These are phyloP conservation scores for Synanthedon formicaeformis DNA, from an alignment of 2,888 invertebrate species.

Conservation along the genomic window DNA sequence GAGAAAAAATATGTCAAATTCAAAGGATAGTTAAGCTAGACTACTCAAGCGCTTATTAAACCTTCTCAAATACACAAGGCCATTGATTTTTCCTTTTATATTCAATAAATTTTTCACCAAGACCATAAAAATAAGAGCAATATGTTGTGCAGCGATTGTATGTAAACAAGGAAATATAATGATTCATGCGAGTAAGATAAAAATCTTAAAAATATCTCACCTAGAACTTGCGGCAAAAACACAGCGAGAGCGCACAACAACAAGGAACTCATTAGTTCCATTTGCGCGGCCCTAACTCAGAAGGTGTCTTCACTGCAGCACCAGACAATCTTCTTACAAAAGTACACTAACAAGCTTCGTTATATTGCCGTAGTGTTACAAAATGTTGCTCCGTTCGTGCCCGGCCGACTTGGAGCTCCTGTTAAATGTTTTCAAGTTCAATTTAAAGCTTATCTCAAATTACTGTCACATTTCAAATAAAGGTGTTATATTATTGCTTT, in stretches of 20 bases:
- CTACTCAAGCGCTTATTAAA: too few species aligned
- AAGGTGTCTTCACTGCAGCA: slow-evolving; percentile 41
- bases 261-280: slow-evolving; percentile 60
- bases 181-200: slow-evolving; percentile 4
- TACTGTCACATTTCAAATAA: neutral
- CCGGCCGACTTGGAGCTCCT: slow-evolving; percentile 17
- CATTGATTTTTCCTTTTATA: too few species aligned
- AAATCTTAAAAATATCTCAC: slow-evolving; percentile 30
- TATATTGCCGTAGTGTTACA: slow-evolving; percentile 33
- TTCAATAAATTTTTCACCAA: too few species aligned
- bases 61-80: too few species aligned
- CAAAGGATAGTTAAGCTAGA: too few species aligned
- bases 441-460: slow-evolving; percentile 16
- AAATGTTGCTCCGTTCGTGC: slow-evolving; percentile 26
- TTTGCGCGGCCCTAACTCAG: slow-evolving; percentile 34
- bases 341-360: slow-evolving; percentile 64
- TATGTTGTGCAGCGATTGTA: too few species aligned
- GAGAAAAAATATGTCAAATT: too few species aligned
- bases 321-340: slow-evolving; percentile 53
- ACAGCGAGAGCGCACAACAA: slow-evolving; percentile 43
- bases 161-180: too few species aligned
- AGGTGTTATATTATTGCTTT: too few species aligned
- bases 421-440: slow-evolving; percentile 37
- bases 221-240: slow-evolving; percentile 34
- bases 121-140: too few species aligned